Evolutionary conservation across 2,888 invertebrate genomes (phyloP), one percentile per base, ranked within the genome.

Genomic region (Merodon equestris): DNA sequence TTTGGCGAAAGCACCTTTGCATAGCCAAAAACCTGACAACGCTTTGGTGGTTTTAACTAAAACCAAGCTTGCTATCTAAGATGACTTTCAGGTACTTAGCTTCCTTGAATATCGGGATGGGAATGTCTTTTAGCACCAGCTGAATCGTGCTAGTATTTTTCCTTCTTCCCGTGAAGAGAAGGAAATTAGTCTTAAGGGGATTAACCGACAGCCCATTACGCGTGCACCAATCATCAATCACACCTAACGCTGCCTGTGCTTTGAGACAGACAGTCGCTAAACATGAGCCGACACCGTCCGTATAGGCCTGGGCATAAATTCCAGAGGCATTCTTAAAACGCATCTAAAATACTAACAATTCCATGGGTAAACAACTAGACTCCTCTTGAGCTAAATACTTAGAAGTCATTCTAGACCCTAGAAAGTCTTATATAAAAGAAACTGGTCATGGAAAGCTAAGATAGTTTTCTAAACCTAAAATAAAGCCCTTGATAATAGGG

Each of bases 81-180:
- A 40, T 40, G 3, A 40, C 40, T 3, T 10, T 10, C 40, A n/a
- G n/a, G n/a, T 40, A 40, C n/a, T 40, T 40, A n/a, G n/a, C 40
- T 40, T 40, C 40, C 10, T 40, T n/a, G 40, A 10, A 40, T 40
- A 40, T 40, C 5, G 5, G 40, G 10, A 40, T 40, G 9, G n/a
- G 12, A n/a, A 40, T n/a, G n/a, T 10, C 40, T 40, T 40, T 40
- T n/a, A 40, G 40, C 40, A 40, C 40, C n/a, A 40, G 40, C n/a
- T 40, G 40, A 40, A 10, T 40, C 40, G 9, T 40, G 9, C 40
- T 10, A 40, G 40, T 5, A 2, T n/a, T 10, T n/a, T 40, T 40
- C 10, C 40, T 40, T 10, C 10, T 40, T 40, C 10, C 9, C 40
- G 40, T 40, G n/a, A 40, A 40, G 40, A 40, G 40, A 40, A 40